Percentiles rank a stretch among this genome's conserved stretches.
Evolutionary conservation across 2,797 vertebrate species (phyloP).

Genomic region (Chelidonichthys spinosus): DNA sequence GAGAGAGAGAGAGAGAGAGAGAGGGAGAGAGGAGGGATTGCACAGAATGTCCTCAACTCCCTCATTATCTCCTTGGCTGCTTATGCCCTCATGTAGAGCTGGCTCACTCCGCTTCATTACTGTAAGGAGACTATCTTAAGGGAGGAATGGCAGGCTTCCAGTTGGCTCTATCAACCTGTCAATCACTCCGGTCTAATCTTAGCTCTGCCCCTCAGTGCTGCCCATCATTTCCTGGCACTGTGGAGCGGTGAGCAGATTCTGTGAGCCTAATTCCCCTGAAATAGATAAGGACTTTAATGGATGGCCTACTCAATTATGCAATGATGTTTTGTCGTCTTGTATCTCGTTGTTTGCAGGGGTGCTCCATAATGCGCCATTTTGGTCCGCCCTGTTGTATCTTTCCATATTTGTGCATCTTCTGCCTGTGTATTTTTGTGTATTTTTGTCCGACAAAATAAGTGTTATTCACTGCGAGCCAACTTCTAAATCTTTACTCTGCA

Average conservation of each 20-base stretch:
- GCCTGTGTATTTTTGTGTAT: constrained; percentile 21
- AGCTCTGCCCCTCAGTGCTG: constrained; percentile 78
- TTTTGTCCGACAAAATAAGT: constrained; percentile 32
- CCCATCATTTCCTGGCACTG: constrained; percentile 78
- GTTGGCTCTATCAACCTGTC: constrained; percentile 78
- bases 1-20: constrained; percentile 38
- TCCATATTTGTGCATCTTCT: neutral
- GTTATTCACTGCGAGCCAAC: constrained; percentile 14
- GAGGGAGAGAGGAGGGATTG: constrained; percentile 49
- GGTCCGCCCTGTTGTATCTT: constrained; percentile 5
- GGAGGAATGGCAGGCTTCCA: constrained; percentile 79
- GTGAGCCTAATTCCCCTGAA: constrained; percentile 67
- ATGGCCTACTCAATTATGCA: constrained; percentile 76
- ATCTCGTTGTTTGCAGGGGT: constrained; percentile 36
- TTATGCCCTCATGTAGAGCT: constrained; percentile 62
- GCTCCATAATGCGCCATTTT: constrained; percentile 11
- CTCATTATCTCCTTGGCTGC: constrained; percentile 76
- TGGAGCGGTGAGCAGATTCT: constrained; percentile 66
- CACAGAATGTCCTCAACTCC: constrained; percentile 71
- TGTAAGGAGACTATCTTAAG: constrained; percentile 78
- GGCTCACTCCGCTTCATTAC: constrained; percentile 75
- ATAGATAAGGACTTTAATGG: constrained; percentile 78
- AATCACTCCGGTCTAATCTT: constrained; percentile 79
- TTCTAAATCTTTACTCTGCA: constrained; percentile 22
- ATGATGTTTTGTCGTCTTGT: constrained; percentile 58